Base-by-base conservation (phyloP, 2,888 invertebrate genomes). In the Papilio protenor region DNA sequence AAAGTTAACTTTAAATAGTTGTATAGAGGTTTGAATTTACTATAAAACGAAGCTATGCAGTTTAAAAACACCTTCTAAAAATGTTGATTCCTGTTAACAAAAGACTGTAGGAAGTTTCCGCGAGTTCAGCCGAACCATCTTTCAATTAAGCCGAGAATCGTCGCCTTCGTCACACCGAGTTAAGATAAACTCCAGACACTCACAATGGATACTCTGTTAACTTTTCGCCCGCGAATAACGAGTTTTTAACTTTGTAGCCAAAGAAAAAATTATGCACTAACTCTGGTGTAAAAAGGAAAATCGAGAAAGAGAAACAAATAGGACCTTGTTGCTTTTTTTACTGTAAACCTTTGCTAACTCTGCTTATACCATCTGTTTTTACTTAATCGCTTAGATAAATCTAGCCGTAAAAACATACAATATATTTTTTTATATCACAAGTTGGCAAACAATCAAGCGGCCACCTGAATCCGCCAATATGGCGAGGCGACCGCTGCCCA, bases 231-330 rank as follows among this genome's bases (percentile, higher is more conserved):
- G 88, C 91, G 90, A 91, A 90, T 94, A 94, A 94, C 94, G 94
- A 94, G 93, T 94, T 94, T 94, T 94, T 94, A 94, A 94, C 93
- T 94, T 94, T 94, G 93, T 92, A 93, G 92, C 91, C 21, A 59
- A 21, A 59, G 11, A 23, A 59, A 59, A 12, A 57, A 8, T 3
- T 3, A 59, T 23, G 21, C 23, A 23, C 23, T 23, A 59, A 59
- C 40, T 40, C 40, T 40, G 40, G 40, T 40, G 57, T 3, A 0
- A 14, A 59, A 59, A 21, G 12, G 11, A 59, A 59, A 59, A 23
- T 4, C 40, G 57, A 2, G 11, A 59, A 0, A 59, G 21, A 23
- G 11, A 59, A 12, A 59, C 21, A 23, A 4, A 59, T 59, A 40
- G 40, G 40, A 40, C 8, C 6, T 0, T 40, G 40, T 40, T 40